These are phyloP conservation scores for Sepioteuthis lessoniana DNA, from an alignment of 2,888 invertebrate genomes.

Conservation along the genomic window DNA sequence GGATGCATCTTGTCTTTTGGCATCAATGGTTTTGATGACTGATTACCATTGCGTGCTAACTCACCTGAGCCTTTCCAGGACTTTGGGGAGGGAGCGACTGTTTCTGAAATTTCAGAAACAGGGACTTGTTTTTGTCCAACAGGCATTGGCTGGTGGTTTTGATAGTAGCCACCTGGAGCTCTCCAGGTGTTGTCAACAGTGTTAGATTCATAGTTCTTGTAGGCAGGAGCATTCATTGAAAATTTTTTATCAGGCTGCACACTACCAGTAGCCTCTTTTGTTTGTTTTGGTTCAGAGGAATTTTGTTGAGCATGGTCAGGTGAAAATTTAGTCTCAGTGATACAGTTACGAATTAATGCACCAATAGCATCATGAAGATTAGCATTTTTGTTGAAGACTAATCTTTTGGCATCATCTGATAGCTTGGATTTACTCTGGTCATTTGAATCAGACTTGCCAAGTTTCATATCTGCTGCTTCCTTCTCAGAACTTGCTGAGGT, in stretches of 20 bases:
- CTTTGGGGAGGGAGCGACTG: conserved; percentile 25
- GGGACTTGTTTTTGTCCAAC: conserved; percentile 35
- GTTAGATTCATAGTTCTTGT: conserved; percentile 43
- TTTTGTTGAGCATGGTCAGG: conserved; percentile 34
- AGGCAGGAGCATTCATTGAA: conserved; percentile 47
- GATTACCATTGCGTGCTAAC: conserved; percentile 43
- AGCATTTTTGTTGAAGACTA: conserved; percentile 44
- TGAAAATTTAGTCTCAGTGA: conserved; percentile 42
- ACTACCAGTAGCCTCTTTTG: neutral
- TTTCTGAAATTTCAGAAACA: conserved; percentile 41
- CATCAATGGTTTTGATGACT: neutral
- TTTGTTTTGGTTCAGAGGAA: neutral
- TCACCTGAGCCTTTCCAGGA: conserved; percentile 43
- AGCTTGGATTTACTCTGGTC: conserved; percentile 44
- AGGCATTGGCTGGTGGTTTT: conserved; percentile 40
- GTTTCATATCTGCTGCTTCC: conserved; percentile 44
- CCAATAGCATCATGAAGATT: conserved; percentile 48
- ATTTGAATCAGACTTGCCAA: conserved; percentile 46
- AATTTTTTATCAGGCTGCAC: conserved; percentile 43
- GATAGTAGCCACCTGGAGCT: conserved; percentile 42
- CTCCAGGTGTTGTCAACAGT: conserved; percentile 42
- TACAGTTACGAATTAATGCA: conserved; percentile 45
- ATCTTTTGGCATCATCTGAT: conserved; percentile 47
- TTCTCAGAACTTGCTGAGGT: conserved; percentile 36
- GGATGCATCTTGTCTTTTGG: conserved; percentile 24